These are phyloP conservation scores for Lomographa bimaculata DNA, from an alignment of 2,888 invertebrate species.

Conservation along the genomic window DNA sequence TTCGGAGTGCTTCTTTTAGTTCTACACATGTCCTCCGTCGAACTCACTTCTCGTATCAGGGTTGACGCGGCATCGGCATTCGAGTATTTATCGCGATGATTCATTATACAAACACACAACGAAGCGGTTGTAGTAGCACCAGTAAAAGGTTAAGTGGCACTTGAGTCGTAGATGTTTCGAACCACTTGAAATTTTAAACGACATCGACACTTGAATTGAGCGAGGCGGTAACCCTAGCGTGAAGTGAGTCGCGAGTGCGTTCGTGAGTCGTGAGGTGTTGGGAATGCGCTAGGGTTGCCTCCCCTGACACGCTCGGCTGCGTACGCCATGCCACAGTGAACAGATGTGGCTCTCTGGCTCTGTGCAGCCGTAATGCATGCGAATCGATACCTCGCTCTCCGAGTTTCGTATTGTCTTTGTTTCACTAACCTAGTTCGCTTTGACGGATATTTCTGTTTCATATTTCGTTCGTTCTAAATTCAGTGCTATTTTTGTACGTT, in stretches of 20 bases:
- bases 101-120: conserved; percentile 16
- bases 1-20: conserved; percentile 18
- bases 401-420: conserved; percentile 74
- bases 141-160: conserved; percentile 26
- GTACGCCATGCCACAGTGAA: conserved; percentile 56
- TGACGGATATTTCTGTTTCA: conserved; percentile 27
- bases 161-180: conserved; percentile 22
- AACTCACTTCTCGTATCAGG: conserved; percentile 10
- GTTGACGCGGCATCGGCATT: conserved; percentile 12
- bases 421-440: conserved; percentile 73
- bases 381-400: conserved; percentile 72
- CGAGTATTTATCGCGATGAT: conserved; percentile 14
- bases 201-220: conserved; percentile 19
- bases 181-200: conserved; percentile 18
- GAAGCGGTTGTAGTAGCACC: conserved; percentile 10
- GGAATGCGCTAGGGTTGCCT: conserved; percentile 53
- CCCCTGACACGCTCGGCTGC: conserved; percentile 62
- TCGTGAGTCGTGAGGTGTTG: conserved; percentile 73
- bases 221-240: conserved; percentile 54
- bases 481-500: background rate
- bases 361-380: conserved; percentile 68
- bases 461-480: conserved; percentile 16
- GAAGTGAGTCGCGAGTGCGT: conserved; percentile 66
- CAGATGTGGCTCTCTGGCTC: conserved; percentile 54
- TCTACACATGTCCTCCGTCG: conserved; percentile 16